These are phyloP conservation scores for Drosophila sp. DNA, from an alignment of 1,140 invertebrate genomes.

Conservation along the genomic window DNA sequence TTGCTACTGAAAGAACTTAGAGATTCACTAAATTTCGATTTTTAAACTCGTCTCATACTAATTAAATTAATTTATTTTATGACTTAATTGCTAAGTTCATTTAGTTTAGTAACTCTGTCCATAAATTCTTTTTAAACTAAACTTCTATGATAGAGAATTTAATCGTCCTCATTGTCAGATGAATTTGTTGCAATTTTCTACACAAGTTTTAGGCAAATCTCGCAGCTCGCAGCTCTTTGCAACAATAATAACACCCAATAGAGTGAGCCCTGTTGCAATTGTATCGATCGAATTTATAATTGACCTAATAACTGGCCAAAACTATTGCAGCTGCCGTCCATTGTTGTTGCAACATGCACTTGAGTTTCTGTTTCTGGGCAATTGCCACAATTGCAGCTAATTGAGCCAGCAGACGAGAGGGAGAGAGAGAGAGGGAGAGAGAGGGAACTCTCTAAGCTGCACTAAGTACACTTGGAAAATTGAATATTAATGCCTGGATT, in stretches of 20 bases:
- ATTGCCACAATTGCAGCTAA: slow-evolving; percentile 73
- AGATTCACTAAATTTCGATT: too few species aligned
- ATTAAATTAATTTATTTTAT: too few species aligned
- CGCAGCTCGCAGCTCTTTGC: background rate
- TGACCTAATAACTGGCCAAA: slow-evolving; percentile 11
- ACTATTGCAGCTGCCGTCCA: slow-evolving; percentile 34
- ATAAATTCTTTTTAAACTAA: too few species aligned
- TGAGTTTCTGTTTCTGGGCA: slow-evolving; percentile 39
- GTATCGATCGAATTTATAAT: slow-evolving; percentile 23
- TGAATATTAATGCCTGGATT: slow-evolving; percentile 73
- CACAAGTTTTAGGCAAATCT: background rate
- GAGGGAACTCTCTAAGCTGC: slow-evolving; percentile 50
- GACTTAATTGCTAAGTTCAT: too few species aligned
- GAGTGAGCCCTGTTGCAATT: background rate
- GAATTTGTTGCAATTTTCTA: too few species aligned
- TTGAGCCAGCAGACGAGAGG: slow-evolving; percentile 38
- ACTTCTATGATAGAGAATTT: too few species aligned
- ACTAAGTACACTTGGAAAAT: slow-evolving; percentile 71
- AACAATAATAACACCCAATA: background rate
- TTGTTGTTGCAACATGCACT: slow-evolving; percentile 39
- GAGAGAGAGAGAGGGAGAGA: background rate
- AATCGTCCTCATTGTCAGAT: too few species aligned
- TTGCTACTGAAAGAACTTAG: too few species aligned
- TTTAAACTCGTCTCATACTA: too few species aligned
- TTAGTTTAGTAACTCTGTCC: too few species aligned